Percentiles rank a stretch among this genome's conserved stretches.
phyloP scores from a whole-genome alignment of 2,888 invertebrate species.

The Peribatodes rhomboidaria region DNA sequence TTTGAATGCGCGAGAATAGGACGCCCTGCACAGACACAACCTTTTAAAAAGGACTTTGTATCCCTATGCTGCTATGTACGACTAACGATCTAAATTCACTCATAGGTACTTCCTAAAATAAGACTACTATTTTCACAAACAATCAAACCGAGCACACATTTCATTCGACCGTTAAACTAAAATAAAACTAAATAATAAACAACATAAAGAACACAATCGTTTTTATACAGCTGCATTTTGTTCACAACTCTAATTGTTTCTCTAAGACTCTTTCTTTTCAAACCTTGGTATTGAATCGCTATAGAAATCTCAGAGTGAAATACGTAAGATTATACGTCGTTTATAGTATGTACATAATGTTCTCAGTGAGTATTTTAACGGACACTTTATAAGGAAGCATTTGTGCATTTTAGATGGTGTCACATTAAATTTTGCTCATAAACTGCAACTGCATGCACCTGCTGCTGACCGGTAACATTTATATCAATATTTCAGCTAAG shows the following conservation, averaged over 20 bases:
- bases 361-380: not conserved
- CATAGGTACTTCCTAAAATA: constrained; percentile 3
- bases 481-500: too few relatives aligned
- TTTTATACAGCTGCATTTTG: constrained; percentile 53
- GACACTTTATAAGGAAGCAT: too few relatives aligned
- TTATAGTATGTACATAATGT: not conserved
- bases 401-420: too few relatives aligned
- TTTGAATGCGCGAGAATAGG: too few relatives aligned
- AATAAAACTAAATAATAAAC: constrained; percentile 48
- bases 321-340: not conserved
- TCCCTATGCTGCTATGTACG: not conserved
- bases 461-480: too few relatives aligned
- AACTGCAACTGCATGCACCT: too few relatives aligned
- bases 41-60: not conserved
- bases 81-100: not conserved
- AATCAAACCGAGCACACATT: constrained; percentile 17
- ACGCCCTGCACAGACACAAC: not conserved
- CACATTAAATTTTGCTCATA: too few relatives aligned
- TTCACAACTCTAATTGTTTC: constrained; percentile 29
- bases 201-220: constrained; percentile 60
- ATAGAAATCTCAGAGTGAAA: constrained; percentile 9
- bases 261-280: constrained; percentile 1
- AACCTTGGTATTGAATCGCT: constrained; percentile 1
- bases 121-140: constrained; percentile 12
- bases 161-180: constrained; percentile 19